Evolutionary conservation across 1,140 invertebrate species (phyloP).

Genomic region (Pteromalus puparum): DNA sequence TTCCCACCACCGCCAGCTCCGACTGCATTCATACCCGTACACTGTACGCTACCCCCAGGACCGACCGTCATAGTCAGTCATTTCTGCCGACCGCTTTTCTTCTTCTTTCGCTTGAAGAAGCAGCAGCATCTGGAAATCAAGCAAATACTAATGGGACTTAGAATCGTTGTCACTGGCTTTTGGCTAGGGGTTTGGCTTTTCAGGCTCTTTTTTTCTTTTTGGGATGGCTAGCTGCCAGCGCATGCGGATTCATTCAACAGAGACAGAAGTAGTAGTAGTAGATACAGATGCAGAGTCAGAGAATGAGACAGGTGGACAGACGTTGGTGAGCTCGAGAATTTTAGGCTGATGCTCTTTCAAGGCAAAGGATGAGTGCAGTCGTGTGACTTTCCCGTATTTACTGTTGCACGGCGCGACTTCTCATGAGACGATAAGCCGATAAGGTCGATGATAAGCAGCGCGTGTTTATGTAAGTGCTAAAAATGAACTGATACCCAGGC

Average conservation of each 20-base stretch:
- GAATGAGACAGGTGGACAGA: not conserved
- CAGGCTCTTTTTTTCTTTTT: not conserved
- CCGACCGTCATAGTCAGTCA: conserved; percentile 79
- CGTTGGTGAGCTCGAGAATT: not conserved
- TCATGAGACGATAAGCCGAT: not conserved
- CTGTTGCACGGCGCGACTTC: not conserved
- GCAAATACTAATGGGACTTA: conserved; percentile 75
- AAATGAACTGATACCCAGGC: not conserved
- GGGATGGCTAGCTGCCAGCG: not conserved
- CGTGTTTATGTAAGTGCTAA: not conserved
- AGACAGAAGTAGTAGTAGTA: not conserved
- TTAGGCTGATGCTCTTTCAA: not conserved
- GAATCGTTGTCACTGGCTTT: conserved; percentile 61
- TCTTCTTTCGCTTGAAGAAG: conserved; percentile 98
- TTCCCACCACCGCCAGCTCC: conserved; percentile 57
- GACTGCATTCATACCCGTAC: conserved; percentile 67
- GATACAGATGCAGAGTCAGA: not conserved
- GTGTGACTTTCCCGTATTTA: not conserved
- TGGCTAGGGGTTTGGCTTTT: not conserved
- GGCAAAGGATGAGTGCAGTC: not conserved
- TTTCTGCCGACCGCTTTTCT: conserved; percentile 90
- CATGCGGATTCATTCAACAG: not conserved
- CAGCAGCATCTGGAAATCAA: conserved; percentile 93
- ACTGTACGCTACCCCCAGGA: conserved; percentile 70
- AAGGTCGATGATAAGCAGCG: not conserved